Evolutionary conservation across 2,113 vertebrate species (phyloP).

Genomic region (Pelmatolapia mariae): DNA sequence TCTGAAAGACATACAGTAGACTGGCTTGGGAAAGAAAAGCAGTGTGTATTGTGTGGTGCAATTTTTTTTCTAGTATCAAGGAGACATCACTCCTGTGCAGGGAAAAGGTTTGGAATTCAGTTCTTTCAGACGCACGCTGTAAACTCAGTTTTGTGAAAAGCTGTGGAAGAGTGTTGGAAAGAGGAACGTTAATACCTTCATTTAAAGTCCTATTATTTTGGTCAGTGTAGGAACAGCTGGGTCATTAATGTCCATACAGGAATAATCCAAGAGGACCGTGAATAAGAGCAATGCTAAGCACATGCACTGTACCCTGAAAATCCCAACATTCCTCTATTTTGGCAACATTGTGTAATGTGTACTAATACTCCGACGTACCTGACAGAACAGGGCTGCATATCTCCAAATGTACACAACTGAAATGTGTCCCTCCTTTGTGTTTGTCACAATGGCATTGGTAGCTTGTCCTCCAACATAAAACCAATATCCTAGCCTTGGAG

Average conservation of each 20-base stretch:
- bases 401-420: not conserved
- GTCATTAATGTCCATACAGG: not conserved
- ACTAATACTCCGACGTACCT: not conserved
- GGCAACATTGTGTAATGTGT: not conserved
- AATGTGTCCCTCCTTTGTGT: not conserved
- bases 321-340: not conserved
- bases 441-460: not conserved
- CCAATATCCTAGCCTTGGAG: not conserved
- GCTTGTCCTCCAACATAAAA: not conserved
- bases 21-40: not conserved
- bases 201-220: not conserved
- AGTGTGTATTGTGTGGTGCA: not conserved
- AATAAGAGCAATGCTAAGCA: not conserved
- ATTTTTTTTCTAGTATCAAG: not conserved
- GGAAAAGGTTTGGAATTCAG: not conserved
- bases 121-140: not conserved
- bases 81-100: not conserved
- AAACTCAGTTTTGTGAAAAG: not conserved
- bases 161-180: not conserved
- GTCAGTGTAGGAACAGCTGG: not conserved
- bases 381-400: not conserved
- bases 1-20: not conserved
- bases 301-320: not conserved
- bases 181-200: not conserved
- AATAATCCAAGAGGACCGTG: fast-evolving